Conservation (phyloP, 1,140 invertebrate species). For the Eurosta solidaginis region DNA sequence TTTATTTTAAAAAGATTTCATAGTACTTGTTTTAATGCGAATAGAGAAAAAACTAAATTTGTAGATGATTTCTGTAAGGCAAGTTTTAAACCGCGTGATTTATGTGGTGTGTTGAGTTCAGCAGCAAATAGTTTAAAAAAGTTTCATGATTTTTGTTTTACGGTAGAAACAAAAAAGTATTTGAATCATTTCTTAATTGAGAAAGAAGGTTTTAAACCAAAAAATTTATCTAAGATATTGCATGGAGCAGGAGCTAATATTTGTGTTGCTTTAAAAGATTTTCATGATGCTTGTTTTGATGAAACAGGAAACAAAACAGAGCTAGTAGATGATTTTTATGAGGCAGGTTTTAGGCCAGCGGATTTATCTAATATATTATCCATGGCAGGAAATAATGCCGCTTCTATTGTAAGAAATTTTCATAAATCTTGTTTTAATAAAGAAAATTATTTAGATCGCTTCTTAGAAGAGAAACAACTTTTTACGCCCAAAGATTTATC, state of each 20-base stretch:
- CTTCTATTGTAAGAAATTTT: constrained; percentile 48
- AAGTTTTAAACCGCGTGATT: constrained; percentile 42
- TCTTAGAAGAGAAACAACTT: constrained; percentile 38
- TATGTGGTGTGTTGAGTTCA: constrained; percentile 44
- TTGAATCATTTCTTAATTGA: constrained; percentile 40
- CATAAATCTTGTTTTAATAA: constrained; percentile 48
- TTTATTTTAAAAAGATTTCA: constrained; percentile 32
- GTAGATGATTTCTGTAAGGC: constrained; percentile 45
- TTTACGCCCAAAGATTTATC: constrained; percentile 46
- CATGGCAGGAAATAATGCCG: constrained; percentile 47
- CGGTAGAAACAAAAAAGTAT: constrained; percentile 38
- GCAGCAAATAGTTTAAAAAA: constrained; percentile 38
- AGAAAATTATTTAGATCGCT: constrained; percentile 41
- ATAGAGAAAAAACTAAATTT: constrained; percentile 41
- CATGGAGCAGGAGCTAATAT: constrained; percentile 43
- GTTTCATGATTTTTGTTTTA: constrained; percentile 50
- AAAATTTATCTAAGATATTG: constrained; percentile 43
- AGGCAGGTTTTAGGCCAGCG: constrained; percentile 41
- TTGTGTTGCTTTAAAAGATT: constrained; percentile 47
- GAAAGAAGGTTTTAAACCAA: constrained; percentile 42
- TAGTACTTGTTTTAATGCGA: constrained; percentile 40
- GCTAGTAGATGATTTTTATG: constrained; percentile 44
- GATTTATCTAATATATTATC: constrained; percentile 44
- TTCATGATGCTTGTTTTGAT: constrained; percentile 51
- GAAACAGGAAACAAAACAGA: constrained; percentile 41